These are phyloP conservation scores for Archilochus colubris DNA, from an alignment of 2,113 vertebrate species.

Conservation along the genomic window DNA sequence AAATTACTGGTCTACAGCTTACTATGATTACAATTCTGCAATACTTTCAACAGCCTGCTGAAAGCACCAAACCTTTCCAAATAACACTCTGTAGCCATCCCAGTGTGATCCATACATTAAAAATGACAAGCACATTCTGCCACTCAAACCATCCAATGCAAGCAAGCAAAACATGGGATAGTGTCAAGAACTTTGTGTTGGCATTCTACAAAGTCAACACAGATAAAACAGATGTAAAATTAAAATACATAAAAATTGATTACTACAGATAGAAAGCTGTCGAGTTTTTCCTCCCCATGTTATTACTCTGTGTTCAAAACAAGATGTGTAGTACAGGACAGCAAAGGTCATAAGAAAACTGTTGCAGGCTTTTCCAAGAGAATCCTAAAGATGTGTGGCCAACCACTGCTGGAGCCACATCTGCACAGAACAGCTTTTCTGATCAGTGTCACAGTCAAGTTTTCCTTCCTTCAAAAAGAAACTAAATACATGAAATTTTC, in stretches of 20 bases:
- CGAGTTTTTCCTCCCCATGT: background rate
- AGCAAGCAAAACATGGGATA: background rate
- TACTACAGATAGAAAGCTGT: background rate
- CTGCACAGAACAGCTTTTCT: background rate
- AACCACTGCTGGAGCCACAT: background rate
- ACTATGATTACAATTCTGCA: background rate
- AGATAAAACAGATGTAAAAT: background rate
- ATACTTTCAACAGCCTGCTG: background rate
- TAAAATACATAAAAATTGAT: background rate
- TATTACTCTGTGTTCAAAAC: background rate
- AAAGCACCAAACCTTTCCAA: background rate
- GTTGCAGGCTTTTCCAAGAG: background rate
- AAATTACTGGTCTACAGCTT: background rate
- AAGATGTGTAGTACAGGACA: background rate
- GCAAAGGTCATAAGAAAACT: background rate
- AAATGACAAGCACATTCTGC: background rate
- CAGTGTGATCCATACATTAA: background rate
- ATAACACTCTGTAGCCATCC: rapidly evolving
- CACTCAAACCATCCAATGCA: background rate
- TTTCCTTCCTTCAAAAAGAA: background rate
- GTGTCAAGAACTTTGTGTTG: background rate
- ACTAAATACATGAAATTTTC: background rate
- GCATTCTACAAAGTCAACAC: background rate
- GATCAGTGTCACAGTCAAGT: background rate
- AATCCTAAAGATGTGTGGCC: background rate